Evolutionary conservation across 2,113 vertebrate genomes (phyloP).

Genomic region (Varanus salvator): DNA sequence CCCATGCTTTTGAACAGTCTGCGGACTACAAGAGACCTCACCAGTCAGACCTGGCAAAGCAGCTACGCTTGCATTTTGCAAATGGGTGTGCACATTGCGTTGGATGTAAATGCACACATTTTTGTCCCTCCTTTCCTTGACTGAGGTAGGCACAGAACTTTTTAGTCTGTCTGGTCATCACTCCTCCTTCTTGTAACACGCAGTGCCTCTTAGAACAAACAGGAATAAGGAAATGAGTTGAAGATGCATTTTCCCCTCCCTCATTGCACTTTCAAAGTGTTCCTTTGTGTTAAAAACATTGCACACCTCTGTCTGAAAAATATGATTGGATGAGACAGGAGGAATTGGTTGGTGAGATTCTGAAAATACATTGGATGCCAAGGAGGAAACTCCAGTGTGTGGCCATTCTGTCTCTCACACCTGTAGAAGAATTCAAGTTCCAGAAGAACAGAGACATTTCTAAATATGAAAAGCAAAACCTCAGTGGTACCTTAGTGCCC

Average conservation of each 20-base stretch:
- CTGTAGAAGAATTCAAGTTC: conserved; percentile 26
- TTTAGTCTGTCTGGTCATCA: background rate
- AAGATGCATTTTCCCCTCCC: background rate
- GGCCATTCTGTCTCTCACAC: background rate
- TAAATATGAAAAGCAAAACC: background rate
- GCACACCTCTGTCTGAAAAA: background rate
- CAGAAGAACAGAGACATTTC: conserved; percentile 14
- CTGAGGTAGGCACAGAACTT: background rate
- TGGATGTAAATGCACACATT: background rate
- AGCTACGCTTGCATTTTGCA: background rate
- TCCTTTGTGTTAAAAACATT: background rate
- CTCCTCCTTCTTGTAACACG: background rate
- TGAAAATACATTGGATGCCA: background rate
- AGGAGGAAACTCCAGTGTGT: background rate
- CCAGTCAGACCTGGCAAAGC: background rate
- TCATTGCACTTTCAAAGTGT: background rate
- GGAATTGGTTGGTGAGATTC: background rate
- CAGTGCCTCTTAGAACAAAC: background rate
- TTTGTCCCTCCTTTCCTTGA: background rate
- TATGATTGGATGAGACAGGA: background rate
- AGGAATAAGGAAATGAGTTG: background rate
- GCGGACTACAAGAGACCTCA: background rate
- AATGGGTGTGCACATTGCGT: background rate
- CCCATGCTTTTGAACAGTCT: background rate
- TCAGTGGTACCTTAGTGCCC: background rate